Percentiles rank a stretch among this genome's conserved stretches.
These are phyloP conservation scores for Idaea aversata DNA, from an alignment of 2,888 invertebrate genomes.

Conservation along the genomic window DNA sequence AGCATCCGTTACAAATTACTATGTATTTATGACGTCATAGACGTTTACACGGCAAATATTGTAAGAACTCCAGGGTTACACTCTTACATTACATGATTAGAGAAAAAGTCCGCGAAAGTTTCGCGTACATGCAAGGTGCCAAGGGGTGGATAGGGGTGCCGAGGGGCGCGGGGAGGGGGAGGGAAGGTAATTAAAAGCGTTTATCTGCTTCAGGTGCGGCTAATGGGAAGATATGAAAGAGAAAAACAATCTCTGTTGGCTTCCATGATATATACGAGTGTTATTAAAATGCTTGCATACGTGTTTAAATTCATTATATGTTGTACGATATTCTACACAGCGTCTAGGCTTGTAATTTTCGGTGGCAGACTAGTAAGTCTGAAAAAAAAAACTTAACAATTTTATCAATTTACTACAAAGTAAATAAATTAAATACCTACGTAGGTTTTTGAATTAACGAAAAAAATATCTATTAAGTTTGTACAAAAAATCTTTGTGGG, in stretches of 20 bases:
- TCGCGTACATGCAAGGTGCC: conserved; percentile 23
- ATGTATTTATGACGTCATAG: too few relatives aligned
- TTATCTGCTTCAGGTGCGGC: conserved; percentile 70
- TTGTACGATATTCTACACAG: too few relatives aligned
- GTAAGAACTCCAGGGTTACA: neutral
- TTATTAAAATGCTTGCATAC: conserved; percentile 2
- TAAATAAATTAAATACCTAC: too few relatives aligned
- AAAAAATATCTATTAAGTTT: too few relatives aligned
- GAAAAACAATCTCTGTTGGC: conserved; percentile 40
- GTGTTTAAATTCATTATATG: neutral
- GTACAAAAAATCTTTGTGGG: too few relatives aligned
- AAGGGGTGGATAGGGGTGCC: conserved; percentile 24
- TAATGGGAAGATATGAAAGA: conserved; percentile 60
- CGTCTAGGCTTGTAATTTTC: neutral
- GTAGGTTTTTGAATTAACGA: too few relatives aligned
- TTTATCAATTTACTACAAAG: too few relatives aligned
- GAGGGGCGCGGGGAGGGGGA: conserved; percentile 23
- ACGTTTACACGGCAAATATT: too few relatives aligned
- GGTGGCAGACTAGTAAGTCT: neutral
- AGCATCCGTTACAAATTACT: too few relatives aligned
- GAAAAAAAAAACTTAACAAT: too few relatives aligned
- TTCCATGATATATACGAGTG: neutral
- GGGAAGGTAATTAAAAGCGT: conserved; percentile 62
- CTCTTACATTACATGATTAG: neutral
- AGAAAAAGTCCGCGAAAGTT: conserved; percentile 1